A percentile compares a stretch with the other conserved stretches of the same genome.
These are phyloP conservation scores for Rhabdomys pumilio DNA, from an alignment of 2,797 vertebrate genomes.

Conservation along the genomic window DNA sequence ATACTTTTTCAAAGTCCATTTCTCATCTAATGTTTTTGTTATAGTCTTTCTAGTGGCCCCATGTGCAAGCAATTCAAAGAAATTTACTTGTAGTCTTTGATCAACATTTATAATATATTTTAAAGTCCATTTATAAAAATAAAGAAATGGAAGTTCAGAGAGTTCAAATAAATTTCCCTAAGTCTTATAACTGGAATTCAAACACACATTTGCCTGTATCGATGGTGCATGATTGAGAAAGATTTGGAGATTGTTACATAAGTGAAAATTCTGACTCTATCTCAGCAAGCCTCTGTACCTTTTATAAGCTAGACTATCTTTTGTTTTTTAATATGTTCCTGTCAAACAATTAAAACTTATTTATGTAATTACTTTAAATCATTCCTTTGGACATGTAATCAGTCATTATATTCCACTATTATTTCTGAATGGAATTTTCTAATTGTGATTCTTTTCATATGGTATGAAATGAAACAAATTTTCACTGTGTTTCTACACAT, in stretches of 20 bases:
- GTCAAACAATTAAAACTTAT: conserved; percentile 29
- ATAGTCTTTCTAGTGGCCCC: background rate
- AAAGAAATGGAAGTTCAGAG: background rate
- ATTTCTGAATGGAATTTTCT: conserved; percentile 14
- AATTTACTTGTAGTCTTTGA: background rate
- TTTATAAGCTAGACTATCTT: background rate
- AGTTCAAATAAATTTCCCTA: background rate
- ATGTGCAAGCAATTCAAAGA: background rate
- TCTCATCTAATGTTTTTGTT: conserved; percentile 50
- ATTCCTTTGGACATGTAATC: conserved; percentile 51
- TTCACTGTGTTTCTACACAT: background rate
- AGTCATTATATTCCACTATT: conserved; percentile 37
- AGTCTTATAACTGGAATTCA: background rate
- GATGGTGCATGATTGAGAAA: background rate
- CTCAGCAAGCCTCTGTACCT: background rate
- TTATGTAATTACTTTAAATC: background rate
- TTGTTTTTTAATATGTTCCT: background rate
- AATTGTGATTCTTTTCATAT: background rate
- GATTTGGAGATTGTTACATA: background rate
- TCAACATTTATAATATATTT: background rate
- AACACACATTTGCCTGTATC: background rate
- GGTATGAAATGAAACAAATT: conserved; percentile 47
- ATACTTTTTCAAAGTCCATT: conserved; percentile 18
- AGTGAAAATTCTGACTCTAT: background rate
- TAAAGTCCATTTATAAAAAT: conserved; percentile 28